Percentiles rank a stretch among this genome's conserved stretches.
These are phyloP conservation scores for Dolichallabes microphthalmus DNA, from an alignment of 2,113 vertebrate species.

Conservation along the genomic window DNA sequence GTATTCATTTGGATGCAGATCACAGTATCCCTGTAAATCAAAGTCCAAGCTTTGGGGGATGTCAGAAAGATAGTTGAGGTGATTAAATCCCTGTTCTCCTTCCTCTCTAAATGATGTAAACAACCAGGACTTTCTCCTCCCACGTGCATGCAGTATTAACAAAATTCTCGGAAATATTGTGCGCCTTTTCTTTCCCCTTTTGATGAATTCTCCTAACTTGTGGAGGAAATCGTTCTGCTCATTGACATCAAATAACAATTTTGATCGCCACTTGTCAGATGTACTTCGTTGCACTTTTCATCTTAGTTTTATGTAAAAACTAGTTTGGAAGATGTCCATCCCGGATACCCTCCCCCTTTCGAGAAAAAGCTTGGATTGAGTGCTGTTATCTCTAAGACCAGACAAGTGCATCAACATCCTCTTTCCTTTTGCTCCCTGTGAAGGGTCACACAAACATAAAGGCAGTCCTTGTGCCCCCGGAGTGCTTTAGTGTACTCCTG, in stretches of 20 bases:
- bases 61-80: constrained; percentile 41
- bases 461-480: constrained; percentile 60
- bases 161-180: background rate
- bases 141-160: background rate
- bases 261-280: background rate
- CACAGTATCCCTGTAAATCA: constrained; percentile 23
- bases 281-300: background rate
- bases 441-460: constrained; percentile 72
- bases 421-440: constrained; percentile 70
- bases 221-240: background rate
- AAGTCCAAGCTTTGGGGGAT: constrained; percentile 27
- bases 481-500: constrained; percentile 52
- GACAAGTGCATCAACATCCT: constrained; percentile 66
- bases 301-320: background rate
- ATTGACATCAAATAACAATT: background rate
- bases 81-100: constrained; percentile 31
- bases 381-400: constrained; percentile 71
- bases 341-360: constrained; percentile 25
- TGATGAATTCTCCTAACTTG: background rate
- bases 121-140: constrained; percentile 9
- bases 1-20: constrained; percentile 27
- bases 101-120: constrained; percentile 28
- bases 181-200: background rate
- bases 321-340: constrained; percentile 42
- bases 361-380: constrained; percentile 50